Evolutionary conservation across 1,140 invertebrate species (phyloP).

Genomic region (Euwallacea fornicatus): DNA sequence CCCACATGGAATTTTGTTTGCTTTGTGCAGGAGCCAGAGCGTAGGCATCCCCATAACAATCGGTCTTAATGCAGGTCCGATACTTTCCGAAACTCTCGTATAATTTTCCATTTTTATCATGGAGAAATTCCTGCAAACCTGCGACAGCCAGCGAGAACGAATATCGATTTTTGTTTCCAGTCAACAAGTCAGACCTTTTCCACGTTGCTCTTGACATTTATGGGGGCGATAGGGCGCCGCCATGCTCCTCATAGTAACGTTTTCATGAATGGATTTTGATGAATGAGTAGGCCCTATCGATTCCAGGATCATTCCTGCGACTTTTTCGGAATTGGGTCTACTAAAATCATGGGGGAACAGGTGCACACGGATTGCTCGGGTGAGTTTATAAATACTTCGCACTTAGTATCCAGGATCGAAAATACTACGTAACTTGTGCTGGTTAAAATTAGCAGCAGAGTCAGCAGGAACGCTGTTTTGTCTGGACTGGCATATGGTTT

Average conservation of each 20-base stretch:
- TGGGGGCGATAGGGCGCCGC: slow-evolving; percentile 17
- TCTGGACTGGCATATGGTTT: slow-evolving; percentile 6
- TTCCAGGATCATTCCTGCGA: neutral
- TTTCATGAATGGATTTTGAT: slow-evolving; percentile 39
- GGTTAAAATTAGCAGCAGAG: slow-evolving; percentile 24
- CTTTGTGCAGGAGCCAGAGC: slow-evolving; percentile 23
- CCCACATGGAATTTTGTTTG: slow-evolving; percentile 28
- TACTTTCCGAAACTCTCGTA: too few relatives aligned
- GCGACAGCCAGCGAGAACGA: neutral
- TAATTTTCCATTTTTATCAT: too few relatives aligned
- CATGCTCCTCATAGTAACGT: slow-evolving; percentile 39
- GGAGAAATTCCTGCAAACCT: too few relatives aligned
- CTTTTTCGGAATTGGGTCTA: neutral
- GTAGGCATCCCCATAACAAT: slow-evolving; percentile 22
- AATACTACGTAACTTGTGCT: slow-evolving; percentile 28
- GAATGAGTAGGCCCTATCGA: slow-evolving; percentile 31
- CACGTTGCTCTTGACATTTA: slow-evolving; percentile 39
- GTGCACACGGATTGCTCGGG: slow-evolving; percentile 22
- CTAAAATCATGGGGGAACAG: slow-evolving; percentile 16
- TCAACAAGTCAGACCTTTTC: slow-evolving; percentile 25
- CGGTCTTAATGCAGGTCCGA: neutral
- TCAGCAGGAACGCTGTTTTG: slow-evolving; percentile 30
- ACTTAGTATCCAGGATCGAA: slow-evolving; percentile 28
- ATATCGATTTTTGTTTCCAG: slow-evolving; percentile 22
- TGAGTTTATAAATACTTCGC: slow-evolving; percentile 30